A percentile compares a stretch with the other conserved stretches of the same genome.
phyloP scores from a whole-genome alignment of 2,113 vertebrate species.

The Hippolais icterina region DNA sequence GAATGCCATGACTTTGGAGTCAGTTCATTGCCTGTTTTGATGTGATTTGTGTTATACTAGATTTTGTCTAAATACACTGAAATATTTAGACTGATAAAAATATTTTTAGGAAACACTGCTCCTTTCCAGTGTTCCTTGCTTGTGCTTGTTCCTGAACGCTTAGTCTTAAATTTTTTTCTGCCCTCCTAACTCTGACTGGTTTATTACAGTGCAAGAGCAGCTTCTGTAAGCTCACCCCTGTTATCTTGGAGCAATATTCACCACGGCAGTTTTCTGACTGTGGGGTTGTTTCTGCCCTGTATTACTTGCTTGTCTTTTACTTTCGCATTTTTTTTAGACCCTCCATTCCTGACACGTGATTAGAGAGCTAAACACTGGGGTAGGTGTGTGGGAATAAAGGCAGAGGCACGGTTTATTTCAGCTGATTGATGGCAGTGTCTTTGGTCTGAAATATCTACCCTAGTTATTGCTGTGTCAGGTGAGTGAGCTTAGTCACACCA shows the following conservation, averaged over 20 bases:
- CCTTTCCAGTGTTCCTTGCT: not conserved
- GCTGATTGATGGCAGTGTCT: not conserved
- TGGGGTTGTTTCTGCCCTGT: not conserved
- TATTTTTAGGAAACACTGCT: not conserved
- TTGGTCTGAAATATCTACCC: not conserved
- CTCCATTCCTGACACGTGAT: not conserved
- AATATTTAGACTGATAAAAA: slow-evolving; percentile 27
- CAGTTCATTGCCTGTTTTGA: not conserved
- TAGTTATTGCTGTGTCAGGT: not conserved
- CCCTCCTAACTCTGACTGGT: not conserved
- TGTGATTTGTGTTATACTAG: not conserved
- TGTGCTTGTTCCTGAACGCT: not conserved
- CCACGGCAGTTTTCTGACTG: not conserved
- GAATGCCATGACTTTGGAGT: not conserved
- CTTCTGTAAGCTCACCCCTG: not conserved
- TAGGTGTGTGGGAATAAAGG: not conserved
- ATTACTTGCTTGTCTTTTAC: not conserved
- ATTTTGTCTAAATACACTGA: slow-evolving; percentile 23
- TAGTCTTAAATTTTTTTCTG: not conserved
- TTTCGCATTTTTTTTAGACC: not conserved
- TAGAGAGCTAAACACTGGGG: not conserved
- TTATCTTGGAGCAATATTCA: not conserved
- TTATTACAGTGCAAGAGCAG: not conserved
- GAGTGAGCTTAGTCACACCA: not conserved
- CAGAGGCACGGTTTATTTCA: not conserved